Evolutionary conservation across 1,140 invertebrate genomes (phyloP).

Genomic region (Drosophila miranda): DNA sequence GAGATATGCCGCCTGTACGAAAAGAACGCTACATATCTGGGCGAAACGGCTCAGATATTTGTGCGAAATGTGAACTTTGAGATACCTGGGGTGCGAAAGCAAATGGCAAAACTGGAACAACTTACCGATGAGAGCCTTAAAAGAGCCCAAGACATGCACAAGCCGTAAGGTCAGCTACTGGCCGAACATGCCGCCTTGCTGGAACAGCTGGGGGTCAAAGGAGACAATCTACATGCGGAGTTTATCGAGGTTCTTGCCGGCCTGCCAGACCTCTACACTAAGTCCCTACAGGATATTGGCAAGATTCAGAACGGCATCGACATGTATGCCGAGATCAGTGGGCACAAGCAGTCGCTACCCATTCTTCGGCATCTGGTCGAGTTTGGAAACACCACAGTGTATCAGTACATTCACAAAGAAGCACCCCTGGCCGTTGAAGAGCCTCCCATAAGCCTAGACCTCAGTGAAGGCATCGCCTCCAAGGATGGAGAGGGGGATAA

Average conservation of each 20-base stretch:
- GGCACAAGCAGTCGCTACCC: constrained; percentile 84
- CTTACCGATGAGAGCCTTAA: constrained; percentile 89
- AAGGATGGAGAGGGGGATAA: constrained; percentile 48
- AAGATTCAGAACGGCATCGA: constrained; percentile 86
- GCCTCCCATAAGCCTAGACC: constrained; percentile 83
- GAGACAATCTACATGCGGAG: constrained; percentile 91
- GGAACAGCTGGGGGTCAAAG: constrained; percentile 92
- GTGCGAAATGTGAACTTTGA: constrained; percentile 97
- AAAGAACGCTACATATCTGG: constrained; percentile 95
- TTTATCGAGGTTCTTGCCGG: constrained; percentile 89
- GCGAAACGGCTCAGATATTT: constrained; percentile 95
- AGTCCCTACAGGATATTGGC: constrained; percentile 85
- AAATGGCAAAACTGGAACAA: constrained; percentile 92
- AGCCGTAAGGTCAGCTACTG: constrained; percentile 88
- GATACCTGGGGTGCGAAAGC: constrained; percentile 94
- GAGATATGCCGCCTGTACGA: constrained; percentile 93
- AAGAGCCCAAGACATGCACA: constrained; percentile 91
- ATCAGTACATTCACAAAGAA: constrained; percentile 93
- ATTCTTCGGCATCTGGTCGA: constrained; percentile 87
- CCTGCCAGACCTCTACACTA: constrained; percentile 89
- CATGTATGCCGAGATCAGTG: constrained; percentile 87
- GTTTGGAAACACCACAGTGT: constrained; percentile 94
- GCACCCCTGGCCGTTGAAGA: constrained; percentile 87
- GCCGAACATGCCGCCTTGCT: constrained; percentile 91
- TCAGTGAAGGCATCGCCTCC: constrained; percentile 83